Evolutionary conservation across 2,888 invertebrate species (phyloP).

Genomic region (Leptinotarsa haldemani): DNA sequence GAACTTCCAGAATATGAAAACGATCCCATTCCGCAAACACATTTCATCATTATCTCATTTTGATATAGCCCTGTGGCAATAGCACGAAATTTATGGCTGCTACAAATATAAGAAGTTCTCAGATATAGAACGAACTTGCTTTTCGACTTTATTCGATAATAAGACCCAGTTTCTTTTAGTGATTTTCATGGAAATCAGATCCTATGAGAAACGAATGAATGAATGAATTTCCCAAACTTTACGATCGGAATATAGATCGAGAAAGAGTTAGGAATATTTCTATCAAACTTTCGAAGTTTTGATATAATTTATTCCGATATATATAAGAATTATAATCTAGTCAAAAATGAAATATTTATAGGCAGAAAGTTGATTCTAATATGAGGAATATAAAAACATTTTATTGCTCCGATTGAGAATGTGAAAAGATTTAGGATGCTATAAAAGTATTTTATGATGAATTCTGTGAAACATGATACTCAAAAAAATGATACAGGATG

Average conservation of each 20-base stretch:
- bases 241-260: not conserved
- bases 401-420: not conserved
- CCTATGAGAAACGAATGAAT: conserved; percentile 24
- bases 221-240: conserved; percentile 22
- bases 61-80: conserved; percentile 11
- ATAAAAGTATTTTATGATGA: too few relatives aligned
- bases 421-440: too few relatives aligned
- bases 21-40: not conserved
- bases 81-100: conserved; percentile 28
- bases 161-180: conserved; percentile 28
- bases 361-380: not conserved
- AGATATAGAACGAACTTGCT: conserved; percentile 24
- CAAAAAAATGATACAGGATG: too few relatives aligned
- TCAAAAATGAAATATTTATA: not conserved
- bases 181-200: conserved; percentile 34
- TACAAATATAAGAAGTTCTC: conserved; percentile 28
- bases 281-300: not conserved
- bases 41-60: conserved; percentile 22
- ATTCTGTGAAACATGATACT: too few relatives aligned
- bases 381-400: not conserved
- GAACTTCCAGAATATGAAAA: not conserved
- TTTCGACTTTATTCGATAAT: conserved; percentile 30
- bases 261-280: not conserved
- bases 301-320: not conserved
- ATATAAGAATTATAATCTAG: not conserved